These are phyloP conservation scores for Cetonia aurata DNA, from an alignment of 2,888 invertebrate species.

Conservation along the genomic window DNA sequence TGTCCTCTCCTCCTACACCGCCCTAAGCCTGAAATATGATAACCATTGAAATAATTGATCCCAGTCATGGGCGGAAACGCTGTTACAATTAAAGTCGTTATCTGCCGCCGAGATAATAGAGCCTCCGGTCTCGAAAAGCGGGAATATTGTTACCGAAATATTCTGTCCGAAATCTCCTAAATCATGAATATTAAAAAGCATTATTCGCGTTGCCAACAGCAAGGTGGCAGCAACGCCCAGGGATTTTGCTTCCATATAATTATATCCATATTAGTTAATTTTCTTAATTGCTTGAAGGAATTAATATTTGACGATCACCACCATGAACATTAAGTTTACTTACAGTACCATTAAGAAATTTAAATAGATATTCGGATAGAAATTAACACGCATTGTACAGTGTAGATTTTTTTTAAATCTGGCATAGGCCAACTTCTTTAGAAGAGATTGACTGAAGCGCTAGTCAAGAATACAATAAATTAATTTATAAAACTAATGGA, in stretches of 20 bases:
- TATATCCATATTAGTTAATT: no score
- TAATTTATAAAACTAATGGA: no score
- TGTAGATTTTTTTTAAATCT: no score
- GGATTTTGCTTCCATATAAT: background rate
- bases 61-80: conserved; percentile 11
- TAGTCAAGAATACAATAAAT: no score
- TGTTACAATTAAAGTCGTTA: conserved; percentile 15
- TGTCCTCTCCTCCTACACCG: background rate
- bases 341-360: background rate
- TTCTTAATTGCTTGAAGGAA: background rate
- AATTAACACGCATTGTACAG: no score
- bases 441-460: no score
- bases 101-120: conserved; percentile 2
- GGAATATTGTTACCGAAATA: conserved; percentile 14
- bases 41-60: conserved; percentile 12
- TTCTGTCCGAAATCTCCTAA: conserved; percentile 8
- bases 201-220: conserved; percentile 5
- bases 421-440: no score
- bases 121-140: background rate
- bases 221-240: background rate
- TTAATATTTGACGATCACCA: conserved; percentile 6
- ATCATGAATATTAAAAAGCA: conserved; percentile 38
- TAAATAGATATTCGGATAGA: background rate
- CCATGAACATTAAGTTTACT: conserved; percentile 10
- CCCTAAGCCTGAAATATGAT: conserved; percentile 10